These are phyloP conservation scores for Drosophila nr. perissopoda DNA, from an alignment of 2,888 invertebrate species.

Conservation along the genomic window DNA sequence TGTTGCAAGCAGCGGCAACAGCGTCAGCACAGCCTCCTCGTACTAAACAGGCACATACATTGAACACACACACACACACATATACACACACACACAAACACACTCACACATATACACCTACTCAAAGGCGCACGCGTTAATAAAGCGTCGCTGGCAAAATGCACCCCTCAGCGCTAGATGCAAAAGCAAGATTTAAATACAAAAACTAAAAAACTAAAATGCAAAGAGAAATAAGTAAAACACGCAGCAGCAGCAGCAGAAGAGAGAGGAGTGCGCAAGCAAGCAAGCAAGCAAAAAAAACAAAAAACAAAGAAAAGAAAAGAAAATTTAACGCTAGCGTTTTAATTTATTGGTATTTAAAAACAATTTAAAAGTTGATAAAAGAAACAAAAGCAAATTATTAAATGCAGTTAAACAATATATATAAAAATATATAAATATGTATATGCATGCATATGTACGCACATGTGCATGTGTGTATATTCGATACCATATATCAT, in stretches of 20 bases:
- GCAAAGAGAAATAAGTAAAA: constrained; percentile 1
- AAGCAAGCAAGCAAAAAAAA: neutral
- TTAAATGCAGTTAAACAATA: constrained; percentile 60
- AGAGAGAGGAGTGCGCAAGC: constrained; percentile 1
- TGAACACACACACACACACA: neutral
- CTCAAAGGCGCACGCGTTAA: constrained; percentile 20
- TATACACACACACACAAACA: neutral
- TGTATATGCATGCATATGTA: constrained; percentile 27
- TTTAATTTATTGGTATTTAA: constrained; percentile 58
- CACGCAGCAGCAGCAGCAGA: constrained; percentile 2
- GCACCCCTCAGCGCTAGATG: constrained; percentile 20
- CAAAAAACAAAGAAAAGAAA: neutral
- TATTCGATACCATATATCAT: constrained; percentile 42
- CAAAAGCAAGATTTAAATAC: constrained; percentile 18
- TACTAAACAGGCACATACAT: constrained; percentile 12
- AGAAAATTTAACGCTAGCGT: constrained; percentile 14
- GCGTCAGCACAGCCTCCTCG: constrained; percentile 4
- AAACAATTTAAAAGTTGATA: constrained; percentile 19
- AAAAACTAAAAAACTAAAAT: neutral
- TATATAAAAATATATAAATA: constrained; percentile 47
- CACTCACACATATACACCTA: constrained; percentile 1
- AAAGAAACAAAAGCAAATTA: constrained; percentile 45
- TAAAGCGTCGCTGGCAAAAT: constrained; percentile 26
- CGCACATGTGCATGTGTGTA: constrained; percentile 28
- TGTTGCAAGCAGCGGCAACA: constrained; percentile 35